Conservation (phyloP, 1,140 invertebrate genomes). For the Sitophilus oryzae region DNA sequence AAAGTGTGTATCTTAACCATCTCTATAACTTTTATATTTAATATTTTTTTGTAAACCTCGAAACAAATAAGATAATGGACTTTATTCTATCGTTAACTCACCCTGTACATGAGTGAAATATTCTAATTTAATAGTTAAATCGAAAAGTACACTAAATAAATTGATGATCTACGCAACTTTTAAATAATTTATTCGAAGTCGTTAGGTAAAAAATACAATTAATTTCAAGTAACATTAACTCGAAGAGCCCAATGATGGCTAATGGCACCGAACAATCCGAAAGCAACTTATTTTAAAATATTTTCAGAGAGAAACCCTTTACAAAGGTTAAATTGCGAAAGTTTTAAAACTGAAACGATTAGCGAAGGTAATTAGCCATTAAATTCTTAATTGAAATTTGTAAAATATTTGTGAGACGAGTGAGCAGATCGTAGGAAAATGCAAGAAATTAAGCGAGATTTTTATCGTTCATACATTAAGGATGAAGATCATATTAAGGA, state of each 20-base stretch:
- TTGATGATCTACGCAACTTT: too few species aligned
- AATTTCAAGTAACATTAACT: too few species aligned
- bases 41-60: too few species aligned
- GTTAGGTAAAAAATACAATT: too few species aligned
- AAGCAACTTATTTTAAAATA: background rate
- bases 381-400: background rate
- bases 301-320: background rate
- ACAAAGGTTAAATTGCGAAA: background rate
- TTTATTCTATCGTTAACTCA: too few species aligned
- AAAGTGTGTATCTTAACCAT: too few species aligned
- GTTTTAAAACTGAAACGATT: background rate
- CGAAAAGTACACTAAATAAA: too few species aligned
- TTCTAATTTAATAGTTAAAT: too few species aligned
- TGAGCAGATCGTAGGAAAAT: background rate
- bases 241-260: background rate
- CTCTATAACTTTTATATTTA: too few species aligned
- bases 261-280: background rate
- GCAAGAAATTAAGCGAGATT: background rate
- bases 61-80: too few species aligned
- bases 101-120: too few species aligned
- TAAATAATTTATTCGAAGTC: too few species aligned
- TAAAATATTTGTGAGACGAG: background rate
- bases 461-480: background rate
- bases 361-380: background rate
- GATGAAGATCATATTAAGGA: background rate